These are phyloP conservation scores for Creontiades dilutus DNA, from an alignment of 2,888 invertebrate genomes.

Conservation along the genomic window DNA sequence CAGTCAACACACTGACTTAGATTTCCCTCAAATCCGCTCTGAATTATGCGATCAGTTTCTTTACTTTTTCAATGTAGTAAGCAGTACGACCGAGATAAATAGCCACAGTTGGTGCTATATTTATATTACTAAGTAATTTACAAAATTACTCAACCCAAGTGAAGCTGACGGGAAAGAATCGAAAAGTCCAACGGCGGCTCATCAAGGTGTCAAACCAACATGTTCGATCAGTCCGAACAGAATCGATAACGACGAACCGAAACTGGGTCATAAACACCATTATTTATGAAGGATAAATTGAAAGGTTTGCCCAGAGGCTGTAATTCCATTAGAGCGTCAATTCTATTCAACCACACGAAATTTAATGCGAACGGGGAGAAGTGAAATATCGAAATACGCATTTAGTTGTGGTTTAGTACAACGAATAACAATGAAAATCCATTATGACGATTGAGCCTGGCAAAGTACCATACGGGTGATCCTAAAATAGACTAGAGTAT, in stretches of 20 bases:
- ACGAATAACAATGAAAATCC: background rate
- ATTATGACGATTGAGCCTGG: background rate
- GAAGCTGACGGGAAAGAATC: background rate
- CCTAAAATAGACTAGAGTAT: too few species aligned
- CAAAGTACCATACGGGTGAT: too few species aligned
- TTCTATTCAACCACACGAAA: background rate
- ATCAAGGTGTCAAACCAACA: background rate
- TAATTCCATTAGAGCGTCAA: slow-evolving; percentile 23
- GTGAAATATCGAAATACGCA: background rate
- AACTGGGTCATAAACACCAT: slow-evolving; percentile 13
- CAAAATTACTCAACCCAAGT: background rate
- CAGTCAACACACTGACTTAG: too few species aligned
- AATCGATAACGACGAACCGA: background rate
- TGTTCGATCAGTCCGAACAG: background rate
- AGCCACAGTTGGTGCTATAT: too few species aligned
- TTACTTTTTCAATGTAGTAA: too few species aligned
- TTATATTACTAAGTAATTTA: too few species aligned
- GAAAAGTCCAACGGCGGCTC: background rate
- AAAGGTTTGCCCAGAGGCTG: slow-evolving; percentile 22
- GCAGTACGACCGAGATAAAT: too few species aligned
- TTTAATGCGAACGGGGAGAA: background rate
- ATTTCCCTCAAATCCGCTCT: too few species aligned
- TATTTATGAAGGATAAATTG: background rate
- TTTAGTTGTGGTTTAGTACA: background rate
- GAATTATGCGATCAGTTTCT: too few species aligned